These are phyloP conservation scores for Oreocharis arfaki DNA, from an alignment of 2,113 vertebrate genomes.

Conservation along the genomic window DNA sequence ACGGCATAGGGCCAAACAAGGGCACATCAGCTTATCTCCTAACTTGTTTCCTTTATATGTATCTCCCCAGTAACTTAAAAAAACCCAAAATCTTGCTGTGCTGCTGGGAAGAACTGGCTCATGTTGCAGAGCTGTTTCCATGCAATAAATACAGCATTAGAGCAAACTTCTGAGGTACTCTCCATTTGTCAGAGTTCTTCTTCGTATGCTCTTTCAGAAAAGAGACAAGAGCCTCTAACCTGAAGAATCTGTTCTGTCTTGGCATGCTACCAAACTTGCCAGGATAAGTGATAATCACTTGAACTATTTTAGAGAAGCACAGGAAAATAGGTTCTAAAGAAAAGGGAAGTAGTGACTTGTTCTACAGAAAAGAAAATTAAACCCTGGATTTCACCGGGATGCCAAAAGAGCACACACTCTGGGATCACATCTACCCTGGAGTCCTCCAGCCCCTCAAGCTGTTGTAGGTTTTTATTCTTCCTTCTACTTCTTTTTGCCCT, in stretches of 20 bases:
- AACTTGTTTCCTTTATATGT: not conserved
- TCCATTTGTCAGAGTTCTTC: not conserved
- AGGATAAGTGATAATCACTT: not conserved
- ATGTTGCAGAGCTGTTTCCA: not conserved
- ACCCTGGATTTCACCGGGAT: not conserved
- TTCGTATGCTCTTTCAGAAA: not conserved
- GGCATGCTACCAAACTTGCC: not conserved
- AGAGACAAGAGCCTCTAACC: not conserved
- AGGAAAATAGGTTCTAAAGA: not conserved
- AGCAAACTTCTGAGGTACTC: not conserved
- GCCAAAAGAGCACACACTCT: not conserved
- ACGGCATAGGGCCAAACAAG: not conserved
- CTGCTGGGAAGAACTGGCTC: not conserved
- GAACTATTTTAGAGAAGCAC: not conserved
- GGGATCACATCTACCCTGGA: not conserved
- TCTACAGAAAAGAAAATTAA: not conserved
- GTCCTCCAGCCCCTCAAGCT: not conserved
- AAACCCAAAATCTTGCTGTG: not conserved
- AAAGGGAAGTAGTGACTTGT: not conserved
- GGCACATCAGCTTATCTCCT: not conserved
- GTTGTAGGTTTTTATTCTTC: not conserved
- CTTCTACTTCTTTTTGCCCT: not conserved
- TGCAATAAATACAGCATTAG: not conserved
- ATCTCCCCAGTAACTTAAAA: not conserved
- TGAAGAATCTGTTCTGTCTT: not conserved